These are phyloP conservation scores for Leptogaster cylindrica DNA, from an alignment of 2,888 invertebrate species.

Conservation along the genomic window DNA sequence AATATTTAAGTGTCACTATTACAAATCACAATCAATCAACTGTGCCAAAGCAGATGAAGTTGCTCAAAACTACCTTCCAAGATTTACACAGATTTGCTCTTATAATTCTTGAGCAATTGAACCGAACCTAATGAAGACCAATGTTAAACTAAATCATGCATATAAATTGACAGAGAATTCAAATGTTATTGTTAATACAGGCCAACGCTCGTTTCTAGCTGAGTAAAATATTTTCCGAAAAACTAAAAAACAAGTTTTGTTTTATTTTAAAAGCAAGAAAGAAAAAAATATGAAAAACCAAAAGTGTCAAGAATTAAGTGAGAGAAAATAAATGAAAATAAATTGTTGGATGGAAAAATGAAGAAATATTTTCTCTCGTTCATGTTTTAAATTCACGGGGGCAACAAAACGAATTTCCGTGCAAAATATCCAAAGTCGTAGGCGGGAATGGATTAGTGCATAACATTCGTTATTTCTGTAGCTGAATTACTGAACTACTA, in stretches of 20 bases:
- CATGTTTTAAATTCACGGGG: too few species aligned
- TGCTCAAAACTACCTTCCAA: constrained; percentile 3
- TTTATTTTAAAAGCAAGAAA: constrained; percentile 18
- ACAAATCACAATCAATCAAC: too few species aligned
- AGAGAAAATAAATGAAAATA: too few species aligned
- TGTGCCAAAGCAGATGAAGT: too few species aligned
- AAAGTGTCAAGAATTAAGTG: constrained; percentile 5
- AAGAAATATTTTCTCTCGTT: too few species aligned
- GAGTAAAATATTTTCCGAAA: not conserved
- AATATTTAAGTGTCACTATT: too few species aligned
- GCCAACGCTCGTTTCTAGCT: not conserved
- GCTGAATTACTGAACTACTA: too few species aligned
- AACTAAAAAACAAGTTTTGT: constrained; percentile 4
- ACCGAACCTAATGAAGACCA: constrained; percentile 38
- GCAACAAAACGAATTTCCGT: too few species aligned
- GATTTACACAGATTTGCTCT: not conserved
- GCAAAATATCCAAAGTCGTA: too few species aligned
- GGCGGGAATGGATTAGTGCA: too few species aligned
- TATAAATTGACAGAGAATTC: not conserved
- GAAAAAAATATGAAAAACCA: not conserved
- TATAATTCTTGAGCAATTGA: constrained; percentile 16
- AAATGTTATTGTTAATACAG: not conserved
- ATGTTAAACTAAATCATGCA: constrained; percentile 41
- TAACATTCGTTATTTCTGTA: too few species aligned
- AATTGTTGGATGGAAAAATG: too few species aligned